Conservation (phyloP, 2,113 vertebrate species). For the Semicossyphus pulcher region DNA sequence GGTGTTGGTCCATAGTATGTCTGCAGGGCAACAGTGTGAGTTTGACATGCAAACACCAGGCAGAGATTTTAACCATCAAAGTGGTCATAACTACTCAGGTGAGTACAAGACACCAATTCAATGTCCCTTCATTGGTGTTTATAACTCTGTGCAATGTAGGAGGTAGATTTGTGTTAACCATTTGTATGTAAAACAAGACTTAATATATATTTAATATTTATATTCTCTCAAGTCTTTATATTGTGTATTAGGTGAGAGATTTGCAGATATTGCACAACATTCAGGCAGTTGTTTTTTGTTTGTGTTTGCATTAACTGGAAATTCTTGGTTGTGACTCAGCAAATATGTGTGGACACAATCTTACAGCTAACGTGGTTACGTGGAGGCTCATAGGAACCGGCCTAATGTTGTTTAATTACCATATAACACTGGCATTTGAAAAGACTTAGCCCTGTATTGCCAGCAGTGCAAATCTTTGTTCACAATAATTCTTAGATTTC, state of each 20-base stretch:
- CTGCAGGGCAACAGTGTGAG: slow-evolving; percentile 41
- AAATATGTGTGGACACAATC: slow-evolving; percentile 29
- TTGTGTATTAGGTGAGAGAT: background rate
- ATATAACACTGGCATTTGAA: background rate
- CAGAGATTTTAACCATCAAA: slow-evolving; percentile 56
- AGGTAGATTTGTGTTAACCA: background rate
- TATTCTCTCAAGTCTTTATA: background rate
- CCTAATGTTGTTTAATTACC: background rate
- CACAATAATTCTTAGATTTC: background rate
- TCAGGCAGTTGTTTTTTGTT: slow-evolving; percentile 13
- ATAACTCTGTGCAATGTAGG: background rate
- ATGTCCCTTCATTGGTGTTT: background rate
- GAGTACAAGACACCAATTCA: slow-evolving; percentile 29
- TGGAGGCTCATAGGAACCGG: background rate
- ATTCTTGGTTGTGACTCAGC: slow-evolving; percentile 69
- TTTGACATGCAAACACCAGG: slow-evolving; percentile 79
- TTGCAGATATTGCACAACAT: slow-evolving; percentile 21
- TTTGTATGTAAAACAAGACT: background rate
- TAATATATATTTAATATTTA: background rate
- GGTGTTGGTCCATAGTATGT: slow-evolving; percentile 62
- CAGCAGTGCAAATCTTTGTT: background rate
- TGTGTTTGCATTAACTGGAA: slow-evolving; percentile 25
- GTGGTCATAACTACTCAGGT: slow-evolving; percentile 60
- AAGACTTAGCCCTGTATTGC: background rate
- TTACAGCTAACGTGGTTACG: slow-evolving; percentile 3